phyloP scores from a whole-genome alignment of 2,113 vertebrate species.

The Pangasianodon gigas region DNA sequence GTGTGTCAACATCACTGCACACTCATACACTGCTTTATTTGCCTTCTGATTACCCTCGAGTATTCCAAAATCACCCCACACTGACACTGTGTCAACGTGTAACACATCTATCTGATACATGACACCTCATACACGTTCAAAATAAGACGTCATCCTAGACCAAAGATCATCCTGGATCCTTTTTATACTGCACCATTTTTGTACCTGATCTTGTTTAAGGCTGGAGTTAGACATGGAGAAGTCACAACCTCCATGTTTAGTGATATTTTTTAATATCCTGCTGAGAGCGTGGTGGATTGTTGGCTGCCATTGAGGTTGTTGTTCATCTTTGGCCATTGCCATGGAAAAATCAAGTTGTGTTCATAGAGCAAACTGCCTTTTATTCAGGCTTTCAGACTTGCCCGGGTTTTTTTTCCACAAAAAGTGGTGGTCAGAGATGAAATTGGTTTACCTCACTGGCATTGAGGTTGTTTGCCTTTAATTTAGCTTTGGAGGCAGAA shows the following conservation, averaged over 20 bases:
- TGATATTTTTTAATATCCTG: background rate
- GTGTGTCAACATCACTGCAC: conserved; percentile 40
- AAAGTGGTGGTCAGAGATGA: background rate
- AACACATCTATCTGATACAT: background rate
- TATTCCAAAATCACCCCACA: background rate
- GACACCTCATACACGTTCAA: background rate
- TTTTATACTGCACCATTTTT: background rate
- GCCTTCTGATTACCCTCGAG: conserved; percentile 9
- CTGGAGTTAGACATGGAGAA: background rate
- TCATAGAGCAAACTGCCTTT: background rate
- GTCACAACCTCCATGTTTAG: background rate
- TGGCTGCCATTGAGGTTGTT: background rate
- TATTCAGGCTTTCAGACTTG: background rate
- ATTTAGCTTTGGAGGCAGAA: background rate
- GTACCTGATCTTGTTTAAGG: background rate
- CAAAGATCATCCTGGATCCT: background rate
- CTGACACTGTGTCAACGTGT: background rate
- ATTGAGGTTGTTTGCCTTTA: background rate
- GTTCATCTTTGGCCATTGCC: background rate
- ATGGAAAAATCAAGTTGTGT: background rate
- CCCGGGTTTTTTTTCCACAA: background rate
- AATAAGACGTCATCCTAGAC: background rate
- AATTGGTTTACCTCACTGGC: background rate
- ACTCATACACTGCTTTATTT: conserved; percentile 33
- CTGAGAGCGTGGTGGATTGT: background rate